Conservation (phyloP, 2,888 invertebrate species). For the Nectonema munidae region DNA sequence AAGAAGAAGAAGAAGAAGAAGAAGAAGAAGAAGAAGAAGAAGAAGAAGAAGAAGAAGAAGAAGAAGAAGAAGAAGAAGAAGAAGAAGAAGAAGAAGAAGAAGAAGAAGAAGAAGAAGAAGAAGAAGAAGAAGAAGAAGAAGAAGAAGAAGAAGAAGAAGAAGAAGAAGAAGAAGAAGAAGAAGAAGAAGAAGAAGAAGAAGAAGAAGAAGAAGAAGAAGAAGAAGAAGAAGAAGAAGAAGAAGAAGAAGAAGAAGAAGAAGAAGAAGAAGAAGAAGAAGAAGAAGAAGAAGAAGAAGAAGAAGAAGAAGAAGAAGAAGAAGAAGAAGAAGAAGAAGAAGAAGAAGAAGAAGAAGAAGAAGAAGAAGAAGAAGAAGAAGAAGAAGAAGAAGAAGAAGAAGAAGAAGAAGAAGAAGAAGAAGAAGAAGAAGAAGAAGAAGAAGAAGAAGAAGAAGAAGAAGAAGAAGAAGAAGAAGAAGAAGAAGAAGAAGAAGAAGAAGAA, state of each 20-base stretch:
- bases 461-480: conserved; percentile 5
- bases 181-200: conserved; percentile 5
- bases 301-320: conserved; percentile 5
- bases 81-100: conserved; percentile 5
- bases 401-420: conserved; percentile 1
- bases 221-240: conserved; percentile 5
- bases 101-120: conserved; percentile 5
- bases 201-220: conserved; percentile 5
- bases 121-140: conserved; percentile 5
- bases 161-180: conserved; percentile 5
- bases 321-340: conserved; percentile 5
- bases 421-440: conserved; percentile 5
- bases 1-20: conserved; percentile 5
- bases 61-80: conserved; percentile 5
- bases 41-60: conserved; percentile 5
- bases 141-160: conserved; percentile 5
- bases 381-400: conserved; percentile 5
- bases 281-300: conserved; percentile 5
- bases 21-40: conserved; percentile 5
- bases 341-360: conserved; percentile 5
- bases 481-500: conserved; percentile 5
- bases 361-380: conserved; percentile 5
- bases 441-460: conserved; percentile 1
- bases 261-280: conserved; percentile 5
- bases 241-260: conserved; percentile 5